Conservation (phyloP, 2,113 vertebrate genomes). For the Anarhynchus alexandrinus region DNA sequence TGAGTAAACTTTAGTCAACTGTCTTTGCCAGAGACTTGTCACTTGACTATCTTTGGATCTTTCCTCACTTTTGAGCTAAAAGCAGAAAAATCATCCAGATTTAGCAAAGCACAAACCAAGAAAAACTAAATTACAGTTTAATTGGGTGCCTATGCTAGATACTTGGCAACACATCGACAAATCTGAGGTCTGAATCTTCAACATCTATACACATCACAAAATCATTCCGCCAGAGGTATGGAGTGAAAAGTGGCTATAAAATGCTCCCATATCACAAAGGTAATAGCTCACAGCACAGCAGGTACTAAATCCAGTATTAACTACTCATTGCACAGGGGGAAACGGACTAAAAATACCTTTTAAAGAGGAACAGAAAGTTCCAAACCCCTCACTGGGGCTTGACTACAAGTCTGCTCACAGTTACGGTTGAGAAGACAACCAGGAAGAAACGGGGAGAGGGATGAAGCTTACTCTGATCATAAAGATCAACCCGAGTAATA, state of each 20-base stretch:
- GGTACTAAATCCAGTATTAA: slow-evolving; percentile 40
- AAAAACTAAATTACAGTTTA: slow-evolving; percentile 25
- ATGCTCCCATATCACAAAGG: slow-evolving; percentile 1
- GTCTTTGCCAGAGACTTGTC: not conserved
- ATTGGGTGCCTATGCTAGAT: not conserved
- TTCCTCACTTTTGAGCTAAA: slow-evolving; percentile 7
- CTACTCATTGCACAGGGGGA: not conserved
- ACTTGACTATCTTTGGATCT: not conserved
- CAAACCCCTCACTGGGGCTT: not conserved
- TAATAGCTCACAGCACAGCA: slow-evolving; percentile 43
- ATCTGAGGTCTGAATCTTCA: slow-evolving; percentile 5
- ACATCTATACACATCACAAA: not conserved
- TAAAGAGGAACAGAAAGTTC: not conserved
- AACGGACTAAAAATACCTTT: not conserved
- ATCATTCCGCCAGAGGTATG: not conserved
- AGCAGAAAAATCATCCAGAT: not conserved
- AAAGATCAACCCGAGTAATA: not conserved
- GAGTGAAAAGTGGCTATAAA: slow-evolving; percentile 30
- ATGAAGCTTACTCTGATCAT: not conserved
- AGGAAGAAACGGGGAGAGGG: not conserved
- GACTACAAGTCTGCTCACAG: not conserved
- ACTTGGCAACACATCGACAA: not conserved
- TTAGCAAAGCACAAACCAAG: not conserved
- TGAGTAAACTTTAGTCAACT: not conserved
- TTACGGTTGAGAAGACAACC: not conserved